Base-by-base conservation (phyloP, 2,888 invertebrate genomes). In the Halictus ligatus region DNA sequence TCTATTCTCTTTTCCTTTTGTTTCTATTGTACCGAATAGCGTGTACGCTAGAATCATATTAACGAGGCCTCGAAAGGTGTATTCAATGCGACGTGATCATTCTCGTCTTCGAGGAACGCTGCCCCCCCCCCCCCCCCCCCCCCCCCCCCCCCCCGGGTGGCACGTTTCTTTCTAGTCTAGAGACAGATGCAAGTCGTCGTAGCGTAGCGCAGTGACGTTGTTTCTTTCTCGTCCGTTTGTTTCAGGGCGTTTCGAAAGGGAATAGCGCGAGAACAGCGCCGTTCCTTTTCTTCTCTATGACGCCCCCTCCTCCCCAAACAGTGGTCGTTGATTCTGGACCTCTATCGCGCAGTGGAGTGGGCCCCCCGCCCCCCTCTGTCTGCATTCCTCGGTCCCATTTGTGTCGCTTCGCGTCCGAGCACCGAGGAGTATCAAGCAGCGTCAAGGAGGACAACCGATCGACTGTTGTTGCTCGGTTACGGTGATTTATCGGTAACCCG, bases 101-200 rank as follows among this genome's bases (percentile, higher is more conserved):
- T 73, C 74, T 78, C 69, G 76, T 83, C 75, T 78, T 73, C 87
- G 71, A 78, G 74, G 46, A 72, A 76, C 85, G 69, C 64, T 76
- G 64, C n/a, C n/a, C n/a, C n/a, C n/a, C n/a, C n/a, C n/a, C n/a
- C n/a, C n/a, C n/a, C n/a, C n/a, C n/a, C n/a, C n/a, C n/a, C n/a
- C n/a, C n/a, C n/a, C n/a, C n/a, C n/a, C n/a, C n/a, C n/a, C n/a
- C n/a, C n/a, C n/a, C 78, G 71, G 80, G 88, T 88, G 89, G 84
- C 91, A 89, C 91, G 92, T 89, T 90, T 92, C 92, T 92, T 94
- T 94, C 94, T 94, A 94, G 94, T 94, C 94, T 93, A 93, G 92
- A 93, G 92, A 92, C 92, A 90, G 92, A 92, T 89, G 89, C 90
- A 91, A 92, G 91, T 90, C 90, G 91, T 91, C 89, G 89, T 82